Conservation (phyloP, 1,140 invertebrate genomes). For the Meloidogyne exigua region DNA sequence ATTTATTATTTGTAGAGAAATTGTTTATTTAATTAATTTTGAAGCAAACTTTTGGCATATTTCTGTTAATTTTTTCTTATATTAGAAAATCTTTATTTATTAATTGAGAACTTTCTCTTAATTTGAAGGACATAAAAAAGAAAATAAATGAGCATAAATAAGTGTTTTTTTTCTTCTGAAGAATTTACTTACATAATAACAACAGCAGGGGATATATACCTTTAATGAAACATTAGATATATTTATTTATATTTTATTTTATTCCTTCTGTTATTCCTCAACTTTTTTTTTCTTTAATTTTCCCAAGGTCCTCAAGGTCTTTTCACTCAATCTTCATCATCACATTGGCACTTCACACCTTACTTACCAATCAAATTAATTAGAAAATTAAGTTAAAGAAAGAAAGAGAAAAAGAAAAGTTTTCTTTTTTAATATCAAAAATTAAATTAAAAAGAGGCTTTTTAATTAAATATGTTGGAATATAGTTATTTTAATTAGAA, state of each 20-base stretch:
- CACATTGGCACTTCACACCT: conserved; percentile 4
- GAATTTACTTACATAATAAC: background rate
- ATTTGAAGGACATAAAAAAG: background rate
- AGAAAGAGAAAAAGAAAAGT: background rate
- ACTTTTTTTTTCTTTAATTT: background rate
- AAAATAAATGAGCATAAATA: background rate
- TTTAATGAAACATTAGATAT: too few species aligned
- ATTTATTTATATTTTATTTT: too few species aligned
- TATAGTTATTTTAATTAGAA: too few species aligned
- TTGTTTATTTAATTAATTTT: too few species aligned
- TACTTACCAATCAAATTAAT: background rate
- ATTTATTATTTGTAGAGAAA: too few species aligned
- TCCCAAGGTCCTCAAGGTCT: background rate
- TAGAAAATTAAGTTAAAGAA: background rate
- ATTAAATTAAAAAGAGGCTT: too few species aligned
- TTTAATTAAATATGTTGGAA: too few species aligned
- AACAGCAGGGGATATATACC: background rate
- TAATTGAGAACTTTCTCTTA: too few species aligned
- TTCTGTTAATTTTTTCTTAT: background rate
- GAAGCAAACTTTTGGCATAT: too few species aligned
- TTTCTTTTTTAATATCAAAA: too few species aligned
- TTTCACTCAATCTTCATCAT: background rate
- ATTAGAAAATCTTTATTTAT: too few species aligned
- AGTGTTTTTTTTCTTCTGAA: background rate
- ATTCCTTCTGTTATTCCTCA: background rate